These are phyloP conservation scores for Rhinolophus sinicus DNA, from an alignment of 2,113 vertebrate genomes.

Conservation along the genomic window DNA sequence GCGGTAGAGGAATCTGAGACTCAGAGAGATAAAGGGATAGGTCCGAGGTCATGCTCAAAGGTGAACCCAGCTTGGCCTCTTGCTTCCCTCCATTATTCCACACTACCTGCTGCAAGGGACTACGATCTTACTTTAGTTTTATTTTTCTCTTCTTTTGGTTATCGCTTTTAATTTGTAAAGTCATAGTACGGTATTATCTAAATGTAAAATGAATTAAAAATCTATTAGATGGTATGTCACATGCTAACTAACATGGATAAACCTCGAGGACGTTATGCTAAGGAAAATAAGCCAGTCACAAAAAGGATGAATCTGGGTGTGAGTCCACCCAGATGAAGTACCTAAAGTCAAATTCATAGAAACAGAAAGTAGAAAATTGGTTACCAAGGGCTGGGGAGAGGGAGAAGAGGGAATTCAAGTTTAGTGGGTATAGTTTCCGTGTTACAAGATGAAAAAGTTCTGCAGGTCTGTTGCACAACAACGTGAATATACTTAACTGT, in stretches of 20 bases:
- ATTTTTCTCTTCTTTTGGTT: not conserved
- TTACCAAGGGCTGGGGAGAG: not conserved
- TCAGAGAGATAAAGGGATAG: too few relatives aligned
- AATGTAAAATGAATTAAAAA: not conserved
- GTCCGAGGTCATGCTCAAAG: not conserved
- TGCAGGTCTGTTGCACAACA: too few relatives aligned
- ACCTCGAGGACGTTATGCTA: not conserved
- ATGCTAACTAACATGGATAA: not conserved
- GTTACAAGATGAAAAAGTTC: not conserved
- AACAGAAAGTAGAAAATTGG: not conserved
- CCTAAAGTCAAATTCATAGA: not conserved
- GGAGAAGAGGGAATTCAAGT: not conserved
- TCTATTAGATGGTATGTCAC: not conserved
- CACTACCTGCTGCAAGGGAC: not conserved
- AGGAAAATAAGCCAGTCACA: not conserved
- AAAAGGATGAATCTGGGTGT: not conserved
- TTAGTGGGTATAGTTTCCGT: not conserved
- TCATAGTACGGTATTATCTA: not conserved
- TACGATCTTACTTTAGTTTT: accelerated
- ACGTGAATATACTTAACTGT: not conserved
- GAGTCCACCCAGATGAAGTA: not conserved
- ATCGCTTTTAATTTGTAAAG: not conserved
- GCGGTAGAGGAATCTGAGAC: not conserved
- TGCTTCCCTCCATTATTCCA: not conserved
- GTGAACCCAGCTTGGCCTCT: not conserved